Base-by-base conservation (phyloP, 2,797 vertebrate species). In the Psittacula echo region DNA sequence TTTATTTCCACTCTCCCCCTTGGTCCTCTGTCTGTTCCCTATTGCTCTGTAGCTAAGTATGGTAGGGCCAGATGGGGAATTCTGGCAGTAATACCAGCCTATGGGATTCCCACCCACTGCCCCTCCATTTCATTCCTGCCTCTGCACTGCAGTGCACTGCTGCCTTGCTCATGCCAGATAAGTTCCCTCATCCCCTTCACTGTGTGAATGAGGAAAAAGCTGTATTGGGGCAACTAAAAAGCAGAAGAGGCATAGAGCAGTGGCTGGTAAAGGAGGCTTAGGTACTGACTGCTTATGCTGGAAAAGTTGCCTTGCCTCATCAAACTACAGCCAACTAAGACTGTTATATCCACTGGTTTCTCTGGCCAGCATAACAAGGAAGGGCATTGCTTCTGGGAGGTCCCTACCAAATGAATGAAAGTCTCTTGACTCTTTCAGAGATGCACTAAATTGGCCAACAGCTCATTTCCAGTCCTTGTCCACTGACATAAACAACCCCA, bases 401-500 rank as follows among this genome's bases (percentile, higher is more conserved):
- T 67, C 42, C 54, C 60, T 72, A 62, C 5, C 44, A 89, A 76
- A 54, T 13, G 14, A 94, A 95, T 67, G 32, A 90, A 83, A 79
- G 81, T 71, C 58, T 75, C 22, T 19, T 37, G 16, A 18, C 7
- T 64, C 26, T 53, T 68, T 85, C 76, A 67, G 86, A 94, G 82
- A 87, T 61, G 54, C 37, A 50, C 62, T 87, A 65, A 61, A 90
- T 37, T 81, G 73, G 76, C 74, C 93, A 65, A 90, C 66, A 83
- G 72, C n/a, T 71, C 34, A 41, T 91, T 93, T 74, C 45, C 73
- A 95, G 65, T 92, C 66, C 73, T 89, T 74, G 92, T 84, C 79
- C 82, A 72, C 53, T 11, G 81, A 90, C 80, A 86, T 70, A 89
- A 94, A 95, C 61, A 51, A 60, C 5, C 15, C 48, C 65, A 85